Evolutionary conservation across 2,797 vertebrate species (phyloP).

Genomic region (Chanos chanos): DNA sequence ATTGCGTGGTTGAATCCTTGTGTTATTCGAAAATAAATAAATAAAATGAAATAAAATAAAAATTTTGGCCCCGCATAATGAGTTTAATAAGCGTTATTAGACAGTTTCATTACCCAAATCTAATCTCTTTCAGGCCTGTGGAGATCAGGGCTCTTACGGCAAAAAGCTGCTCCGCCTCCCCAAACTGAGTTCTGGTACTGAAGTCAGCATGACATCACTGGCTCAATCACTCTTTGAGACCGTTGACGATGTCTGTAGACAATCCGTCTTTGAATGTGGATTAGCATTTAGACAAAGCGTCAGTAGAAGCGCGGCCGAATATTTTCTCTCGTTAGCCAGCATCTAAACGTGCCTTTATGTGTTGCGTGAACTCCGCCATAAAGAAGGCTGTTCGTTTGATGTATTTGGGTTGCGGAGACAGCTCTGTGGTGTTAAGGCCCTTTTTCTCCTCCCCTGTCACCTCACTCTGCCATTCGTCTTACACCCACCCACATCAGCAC

Average conservation of each 20-base stretch:
- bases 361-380: constrained; percentile 15
- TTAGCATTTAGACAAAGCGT: constrained; percentile 48
- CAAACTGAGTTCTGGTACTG: constrained; percentile 26
- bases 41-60: too few relatives aligned
- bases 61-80: constrained; percentile 8
- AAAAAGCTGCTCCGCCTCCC: neutral
- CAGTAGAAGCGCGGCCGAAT: constrained; percentile 21
- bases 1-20: constrained; percentile 31
- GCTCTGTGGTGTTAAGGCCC: constrained; percentile 9
- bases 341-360: constrained; percentile 46
- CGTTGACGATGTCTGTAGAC: constrained; percentile 34
- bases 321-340: constrained; percentile 33
- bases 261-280: constrained; percentile 40
- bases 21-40: constrained; percentile 27
- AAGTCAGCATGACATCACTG: constrained; percentile 32
- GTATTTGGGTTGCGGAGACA: constrained; percentile 27
- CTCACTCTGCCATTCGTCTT: constrained; percentile 35
- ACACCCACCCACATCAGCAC: constrained; percentile 24
- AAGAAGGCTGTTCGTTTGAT: constrained; percentile 34
- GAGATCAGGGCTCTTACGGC: constrained; percentile 26
- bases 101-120: constrained; percentile 40
- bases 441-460: constrained; percentile 19
- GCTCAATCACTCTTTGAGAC: constrained; percentile 29
- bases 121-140: constrained; percentile 35
- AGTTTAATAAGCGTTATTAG: constrained; percentile 38